A percentile compares a stretch with the other conserved stretches of the same genome.
Evolutionary conservation across 2,113 vertebrate genomes (phyloP).

Genomic region (Phyllostomus hastatus): DNA sequence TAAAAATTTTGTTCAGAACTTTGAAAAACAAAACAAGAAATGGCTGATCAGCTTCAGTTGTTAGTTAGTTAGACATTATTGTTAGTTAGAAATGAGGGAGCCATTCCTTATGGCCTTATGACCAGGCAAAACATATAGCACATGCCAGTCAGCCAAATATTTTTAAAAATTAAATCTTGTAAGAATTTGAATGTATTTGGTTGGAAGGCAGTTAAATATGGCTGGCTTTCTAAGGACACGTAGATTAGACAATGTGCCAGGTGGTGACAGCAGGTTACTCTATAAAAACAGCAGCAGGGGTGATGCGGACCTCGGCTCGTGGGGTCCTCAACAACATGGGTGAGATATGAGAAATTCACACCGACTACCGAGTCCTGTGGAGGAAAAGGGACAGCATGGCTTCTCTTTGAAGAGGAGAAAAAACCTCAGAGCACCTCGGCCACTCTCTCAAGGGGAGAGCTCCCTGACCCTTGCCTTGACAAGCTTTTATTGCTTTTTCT

Average conservation of each 20-base stretch:
- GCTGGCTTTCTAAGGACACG: not conserved
- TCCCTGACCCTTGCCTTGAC: no score
- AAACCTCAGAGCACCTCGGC: no score
- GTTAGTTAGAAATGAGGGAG: not conserved
- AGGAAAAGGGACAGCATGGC: no score
- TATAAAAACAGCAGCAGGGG: fast-evolving
- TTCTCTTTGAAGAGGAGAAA: no score
- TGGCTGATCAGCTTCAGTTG: not conserved
- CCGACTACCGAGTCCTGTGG: no score
- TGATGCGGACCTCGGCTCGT: no score
- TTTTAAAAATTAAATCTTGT: not conserved
- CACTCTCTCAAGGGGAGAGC: no score
- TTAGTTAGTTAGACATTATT: not conserved
- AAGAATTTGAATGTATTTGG: not conserved
- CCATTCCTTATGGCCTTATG: not conserved
- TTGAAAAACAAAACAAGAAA: not conserved
- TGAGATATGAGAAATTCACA: no score
- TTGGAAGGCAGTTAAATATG: not conserved
- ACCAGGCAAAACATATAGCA: not conserved
- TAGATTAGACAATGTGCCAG: not conserved
- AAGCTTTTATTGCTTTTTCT: no score
- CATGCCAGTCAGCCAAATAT: not conserved
- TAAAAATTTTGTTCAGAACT: not conserved
- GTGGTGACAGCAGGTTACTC: no score
- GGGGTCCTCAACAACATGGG: no score